phyloP scores from a whole-genome alignment of 2,797 vertebrate species.

The Iguana delicatissima region DNA sequence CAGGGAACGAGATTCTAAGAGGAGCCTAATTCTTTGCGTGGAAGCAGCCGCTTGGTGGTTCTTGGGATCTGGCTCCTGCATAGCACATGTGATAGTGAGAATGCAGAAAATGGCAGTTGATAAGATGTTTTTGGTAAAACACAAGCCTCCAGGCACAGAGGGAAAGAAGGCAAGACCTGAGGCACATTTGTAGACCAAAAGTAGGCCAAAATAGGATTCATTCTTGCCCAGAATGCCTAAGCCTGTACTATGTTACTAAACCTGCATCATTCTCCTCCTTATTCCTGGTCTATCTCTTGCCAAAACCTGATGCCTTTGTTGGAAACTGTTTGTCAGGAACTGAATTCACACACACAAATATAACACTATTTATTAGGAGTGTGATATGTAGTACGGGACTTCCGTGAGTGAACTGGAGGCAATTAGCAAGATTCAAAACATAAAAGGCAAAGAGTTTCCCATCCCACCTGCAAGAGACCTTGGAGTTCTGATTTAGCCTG shows the following conservation, averaged over 20 bases:
- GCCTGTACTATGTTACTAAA: background rate
- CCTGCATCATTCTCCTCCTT: background rate
- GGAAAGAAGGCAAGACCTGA: background rate
- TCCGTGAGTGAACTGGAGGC: no score
- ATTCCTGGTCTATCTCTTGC: no score
- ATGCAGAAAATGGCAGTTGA: background rate
- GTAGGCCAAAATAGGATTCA: background rate
- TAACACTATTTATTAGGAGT: no score
- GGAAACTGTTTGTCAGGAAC: background rate
- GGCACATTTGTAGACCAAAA: background rate
- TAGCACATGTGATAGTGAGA: conserved; percentile 13
- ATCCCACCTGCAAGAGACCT: no score
- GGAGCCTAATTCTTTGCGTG: conserved; percentile 31
- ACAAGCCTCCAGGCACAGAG: background rate
- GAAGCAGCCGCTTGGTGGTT: conserved; percentile 49
- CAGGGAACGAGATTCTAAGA: conserved; percentile 46
- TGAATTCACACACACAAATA: no score
- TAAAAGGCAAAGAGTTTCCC: no score
- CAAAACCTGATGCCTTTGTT: background rate
- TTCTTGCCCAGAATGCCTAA: background rate
- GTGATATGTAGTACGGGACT: no score
- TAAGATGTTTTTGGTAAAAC: background rate
- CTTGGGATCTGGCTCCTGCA: conserved; percentile 65
- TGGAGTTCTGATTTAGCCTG: no score
- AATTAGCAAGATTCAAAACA: no score